Conservation (phyloP, 2,113 vertebrate genomes). For the Microtus montanus region DNA sequence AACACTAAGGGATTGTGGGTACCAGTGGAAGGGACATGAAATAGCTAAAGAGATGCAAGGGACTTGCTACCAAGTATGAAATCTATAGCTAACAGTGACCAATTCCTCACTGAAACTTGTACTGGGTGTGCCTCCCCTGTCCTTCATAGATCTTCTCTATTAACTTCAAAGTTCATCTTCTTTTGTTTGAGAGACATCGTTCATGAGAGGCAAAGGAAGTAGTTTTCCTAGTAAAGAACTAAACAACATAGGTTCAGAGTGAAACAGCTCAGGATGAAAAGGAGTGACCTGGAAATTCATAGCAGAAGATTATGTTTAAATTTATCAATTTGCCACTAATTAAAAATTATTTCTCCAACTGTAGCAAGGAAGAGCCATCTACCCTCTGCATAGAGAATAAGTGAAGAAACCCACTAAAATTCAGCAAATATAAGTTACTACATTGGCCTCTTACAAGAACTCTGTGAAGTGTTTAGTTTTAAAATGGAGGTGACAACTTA, state of each 20-base stretch:
- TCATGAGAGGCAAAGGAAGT: not conserved
- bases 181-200: not conserved
- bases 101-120: not conserved
- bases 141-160: not conserved
- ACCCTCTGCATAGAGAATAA: not conserved
- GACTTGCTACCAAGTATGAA: not conserved
- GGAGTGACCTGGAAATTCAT: not conserved
- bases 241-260: not conserved
- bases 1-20: not conserved
- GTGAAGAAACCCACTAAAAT: not conserved
- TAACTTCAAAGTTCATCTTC: not conserved
- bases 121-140: not conserved
- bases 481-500: not conserved
- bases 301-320: not conserved
- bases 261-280: not conserved
- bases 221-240: not conserved
- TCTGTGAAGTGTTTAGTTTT: not conserved
- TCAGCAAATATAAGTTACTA: not conserved
- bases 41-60: not conserved
- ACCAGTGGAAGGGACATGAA: not conserved
- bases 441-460: not conserved
- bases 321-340: not conserved
- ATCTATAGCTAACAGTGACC: not conserved
- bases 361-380: not conserved
- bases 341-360: not conserved